Base-by-base conservation (phyloP, 2,797 vertebrate species). In the Onychomys torridus region DNA sequence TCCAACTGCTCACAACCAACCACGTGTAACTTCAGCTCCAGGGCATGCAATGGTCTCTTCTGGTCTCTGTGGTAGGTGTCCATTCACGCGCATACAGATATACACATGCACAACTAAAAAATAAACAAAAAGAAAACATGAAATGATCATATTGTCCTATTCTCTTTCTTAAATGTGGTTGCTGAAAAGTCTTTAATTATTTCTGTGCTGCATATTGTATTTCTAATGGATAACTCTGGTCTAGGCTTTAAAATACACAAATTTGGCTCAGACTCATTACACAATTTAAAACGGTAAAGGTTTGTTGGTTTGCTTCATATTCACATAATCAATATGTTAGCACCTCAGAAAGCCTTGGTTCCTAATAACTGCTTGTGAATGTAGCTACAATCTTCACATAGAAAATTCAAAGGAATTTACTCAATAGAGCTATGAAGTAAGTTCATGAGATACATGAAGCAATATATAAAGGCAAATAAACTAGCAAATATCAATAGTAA, bases 301-400 rank as follows among this genome's bases (percentile, higher is more conserved):
- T 32, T 83, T 63, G 19, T 9, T 46, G 14, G 8, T 5, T 94
- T 49, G 79, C 55, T 96, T 89, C 89, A 59, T 67, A 43, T 5
- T 67, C 25, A 87, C 4, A 52, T 81, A 71, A 81, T 52, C 78
- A 85, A 67, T 96, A 75, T 79, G 85, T 95, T 63, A 81, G 3
- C 10, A 79, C 5, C 27, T 91, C 32, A 88, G 11, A 19, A 67
- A 95, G 69, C 23, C 91, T 93, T 86, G 23, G 59, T 93, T 91
- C 52, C 67, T 93, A 95, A 69, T 65, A 77, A 71, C 29, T 76
- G 32, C 79, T 93, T 82, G 23, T 93, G 90, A 96, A 84, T 90
- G 4, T 12, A 83, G 29, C 82, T 94, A 49, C 16, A 88, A 43
- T 90, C 12, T 78, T 88, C 59, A 92, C n/a, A 87, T 63, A 75